Evolutionary conservation across 2,797 vertebrate species (phyloP), one percentile per base, ranked within the genome.

Genomic region (Mergus octosetaceus): DNA sequence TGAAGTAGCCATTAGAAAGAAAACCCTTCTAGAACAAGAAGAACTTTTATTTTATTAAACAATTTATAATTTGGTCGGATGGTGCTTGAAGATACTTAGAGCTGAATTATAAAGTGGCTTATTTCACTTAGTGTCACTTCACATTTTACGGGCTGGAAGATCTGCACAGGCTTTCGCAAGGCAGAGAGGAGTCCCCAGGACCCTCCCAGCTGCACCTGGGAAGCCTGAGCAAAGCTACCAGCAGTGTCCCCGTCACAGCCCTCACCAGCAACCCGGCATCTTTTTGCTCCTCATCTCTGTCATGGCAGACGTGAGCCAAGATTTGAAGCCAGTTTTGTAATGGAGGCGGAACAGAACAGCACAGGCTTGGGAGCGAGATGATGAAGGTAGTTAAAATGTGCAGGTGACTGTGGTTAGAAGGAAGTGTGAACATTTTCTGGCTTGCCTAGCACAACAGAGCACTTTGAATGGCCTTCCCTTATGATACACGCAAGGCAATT

Each of bases 121-220:
- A 83, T 94, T 95, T 94, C 93, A 94, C 91, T 95, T 95, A 95
- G n/a, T 92, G 95, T 95, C 96, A 93, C 93, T 95, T 95, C 81
- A 83, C 69, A 56, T 97, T 96, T 95, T 75, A 91, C 51, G 75
- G 92, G 41, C 34, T 95, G 90, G 90, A 94, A 96, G 93, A 95
- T 64, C 84, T 87, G 92, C 66, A 30, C 21, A 96, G 60, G 19
- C 16, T 80, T 93, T 94, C 56, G 69, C n/a, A 13, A 87, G 84
- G 47, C 90, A 83, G 39, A 87, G 76, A n/a, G 13, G 57, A 94
- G 91, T 93, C 74, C 90, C 94, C 93, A 70, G 78, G 89, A 96
- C 91, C 91, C 89, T 90, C 95, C 72, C 61, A 87, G 49, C 76
- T 72, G 60, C 36, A 16, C 64, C 87, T 73, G 78, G 89, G 85